Conservation (phyloP, 1,140 invertebrate species). For the Lordiphosa stackelbergi region DNA sequence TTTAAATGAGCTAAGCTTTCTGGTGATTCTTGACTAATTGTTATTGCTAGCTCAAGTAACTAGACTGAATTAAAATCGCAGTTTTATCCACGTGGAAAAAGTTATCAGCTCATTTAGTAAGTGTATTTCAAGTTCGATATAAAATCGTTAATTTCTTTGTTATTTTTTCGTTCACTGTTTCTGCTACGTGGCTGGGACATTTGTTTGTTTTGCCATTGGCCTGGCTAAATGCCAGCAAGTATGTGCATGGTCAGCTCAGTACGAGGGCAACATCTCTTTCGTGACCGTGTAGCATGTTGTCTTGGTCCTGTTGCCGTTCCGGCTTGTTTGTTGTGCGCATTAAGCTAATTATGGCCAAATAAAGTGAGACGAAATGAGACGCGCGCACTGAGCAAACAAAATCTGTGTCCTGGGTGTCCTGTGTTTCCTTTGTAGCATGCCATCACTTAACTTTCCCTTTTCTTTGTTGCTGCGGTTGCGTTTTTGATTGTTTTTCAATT, state of each 20-base stretch:
- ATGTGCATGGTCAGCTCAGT: conserved; percentile 39
- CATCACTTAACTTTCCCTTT: conserved; percentile 61
- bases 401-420: background rate
- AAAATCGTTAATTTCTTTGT: no score
- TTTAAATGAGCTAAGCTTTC: no score
- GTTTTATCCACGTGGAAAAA: no score
- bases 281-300: conserved; percentile 1
- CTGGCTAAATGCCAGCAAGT: conserved; percentile 54
- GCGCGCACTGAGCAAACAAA: conserved; percentile 53
- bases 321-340: conserved; percentile 68
- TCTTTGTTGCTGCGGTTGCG: conserved; percentile 35
- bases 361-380: conserved; percentile 63
- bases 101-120: background rate
- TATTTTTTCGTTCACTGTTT: conserved; percentile 28
- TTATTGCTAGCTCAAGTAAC: background rate
- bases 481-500: conserved; percentile 76
- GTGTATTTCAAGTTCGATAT: conserved; percentile 3
- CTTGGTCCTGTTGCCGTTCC: conserved; percentile 20
- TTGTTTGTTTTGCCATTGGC: conserved; percentile 57
- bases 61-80: background rate
- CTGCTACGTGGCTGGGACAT: conserved; percentile 33
- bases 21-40: no score
- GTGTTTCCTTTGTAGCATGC: conserved; percentile 24
- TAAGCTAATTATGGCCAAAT: conserved; percentile 75
- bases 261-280: conserved; percentile 15